Evolutionary conservation across 1,140 invertebrate species (phyloP), one percentile per base, ranked within the genome.

Genomic region (Drosophila elegans): DNA sequence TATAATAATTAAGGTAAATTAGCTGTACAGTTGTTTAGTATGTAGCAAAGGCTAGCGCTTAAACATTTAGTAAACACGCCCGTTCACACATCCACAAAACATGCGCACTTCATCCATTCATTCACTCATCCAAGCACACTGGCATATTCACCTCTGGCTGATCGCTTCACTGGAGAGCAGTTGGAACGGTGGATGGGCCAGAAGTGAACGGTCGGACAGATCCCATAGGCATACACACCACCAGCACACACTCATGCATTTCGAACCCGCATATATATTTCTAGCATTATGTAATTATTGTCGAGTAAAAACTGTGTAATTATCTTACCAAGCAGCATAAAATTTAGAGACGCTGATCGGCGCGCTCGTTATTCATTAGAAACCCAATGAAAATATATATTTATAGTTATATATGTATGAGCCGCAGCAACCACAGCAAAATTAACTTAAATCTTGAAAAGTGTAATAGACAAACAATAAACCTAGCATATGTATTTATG

Each of bases 241-340:
- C 42, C 51, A 11, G 29, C 55, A 54, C 45, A 54, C 34, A 64
- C 74, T 46, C 45, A 52, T 46, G 57, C 48, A 48, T 64, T 56
- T 73, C 36, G 54, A 62, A 78, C 60, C 78, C 78, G 55, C 76
- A 60, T 86, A 80, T 84, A 69, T 72, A 83, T 76, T 49, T 49
- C 55, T 88, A 88, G 83, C 75, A 32, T 88, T 89, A 80, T 89
- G 80, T 88, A 89, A 88, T 89, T 88, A 89, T 69, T 78, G 56
- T 83, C 63, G 53, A 88, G 67, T 80, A 77, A 72, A 78, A 75
- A 69, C 11, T 86, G 78, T 86, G 78, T 89, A 88, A 89, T 89
- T 88, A 88, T 80, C 71, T 76, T 89, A 89, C 57, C 73, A 69
- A 72, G 61, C 78, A 84, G 56, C 79, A 88, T 79, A 85, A 63